A percentile compares a stretch with the other conserved stretches of the same genome.
Evolutionary conservation across 2,888 invertebrate genomes (phyloP).

Genomic region (Watsonalla cultraria): DNA sequence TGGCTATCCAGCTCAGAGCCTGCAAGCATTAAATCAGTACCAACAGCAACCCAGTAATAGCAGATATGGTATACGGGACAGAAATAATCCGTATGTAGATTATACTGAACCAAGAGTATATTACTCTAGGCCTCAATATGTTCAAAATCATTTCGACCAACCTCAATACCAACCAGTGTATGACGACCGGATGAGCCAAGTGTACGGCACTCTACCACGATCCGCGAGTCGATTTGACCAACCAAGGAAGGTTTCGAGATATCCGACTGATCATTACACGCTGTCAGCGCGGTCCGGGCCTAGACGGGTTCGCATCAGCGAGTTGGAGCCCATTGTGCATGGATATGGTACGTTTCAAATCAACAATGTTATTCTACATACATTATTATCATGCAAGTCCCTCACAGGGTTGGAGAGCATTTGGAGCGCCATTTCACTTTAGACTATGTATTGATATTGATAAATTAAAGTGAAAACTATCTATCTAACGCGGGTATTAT

Average conservation of each 20-base stretch:
- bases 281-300: conserved; percentile 52
- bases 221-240: conserved; percentile 30
- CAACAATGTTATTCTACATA: neutral
- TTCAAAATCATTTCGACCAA: conserved; percentile 8
- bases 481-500: too few relatives aligned
- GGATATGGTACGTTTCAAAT: conserved; percentile 63
- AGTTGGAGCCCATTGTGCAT: conserved; percentile 56
- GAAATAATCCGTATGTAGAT: conserved; percentile 51
- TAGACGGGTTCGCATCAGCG: conserved; percentile 68
- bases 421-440: too few relatives aligned
- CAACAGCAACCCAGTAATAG: conserved; percentile 38
- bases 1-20: conserved; percentile 65
- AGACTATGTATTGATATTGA: too few relatives aligned
- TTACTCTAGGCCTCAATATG: conserved; percentile 26
- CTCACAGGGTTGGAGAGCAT: too few relatives aligned
- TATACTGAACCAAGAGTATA: conserved; percentile 41
- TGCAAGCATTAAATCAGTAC: conserved; percentile 60
- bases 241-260: conserved; percentile 26
- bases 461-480: too few relatives aligned
- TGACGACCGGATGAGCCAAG: conserved; percentile 38
- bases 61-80: conserved; percentile 30
- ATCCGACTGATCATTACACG: conserved; percentile 48
- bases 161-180: conserved; percentile 45
- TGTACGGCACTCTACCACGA: conserved; percentile 55
- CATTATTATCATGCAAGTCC: neutral